phyloP scores from a whole-genome alignment of 2,113 vertebrate species.

The Corythornis cristatus region DNA sequence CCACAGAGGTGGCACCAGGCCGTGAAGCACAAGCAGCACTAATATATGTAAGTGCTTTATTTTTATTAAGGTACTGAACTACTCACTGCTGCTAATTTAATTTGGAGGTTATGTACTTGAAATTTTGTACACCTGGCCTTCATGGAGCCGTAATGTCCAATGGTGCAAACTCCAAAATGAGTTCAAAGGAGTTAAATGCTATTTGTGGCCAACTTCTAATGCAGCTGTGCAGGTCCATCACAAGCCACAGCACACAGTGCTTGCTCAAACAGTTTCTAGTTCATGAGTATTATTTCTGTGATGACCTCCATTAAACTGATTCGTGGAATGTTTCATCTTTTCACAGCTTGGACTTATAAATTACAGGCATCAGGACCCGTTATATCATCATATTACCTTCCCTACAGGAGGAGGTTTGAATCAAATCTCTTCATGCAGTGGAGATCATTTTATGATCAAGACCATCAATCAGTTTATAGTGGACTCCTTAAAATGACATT shows the following conservation, averaged over 20 bases:
- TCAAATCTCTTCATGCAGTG: slow-evolving; percentile 24
- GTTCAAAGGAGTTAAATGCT: not conserved
- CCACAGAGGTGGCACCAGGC: not conserved
- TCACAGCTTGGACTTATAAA: slow-evolving; percentile 31
- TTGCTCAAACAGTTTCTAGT: slow-evolving; percentile 14
- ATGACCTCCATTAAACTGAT: slow-evolving; percentile 35
- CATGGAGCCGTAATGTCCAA: not conserved
- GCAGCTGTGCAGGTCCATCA: not conserved
- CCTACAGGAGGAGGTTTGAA: slow-evolving; percentile 12
- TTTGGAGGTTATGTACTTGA: not conserved
- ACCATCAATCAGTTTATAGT: not conserved
- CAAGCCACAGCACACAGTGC: not conserved
- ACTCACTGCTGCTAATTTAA: not conserved
- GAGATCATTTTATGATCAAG: not conserved
- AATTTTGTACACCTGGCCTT: not conserved
- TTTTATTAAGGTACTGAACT: not conserved
- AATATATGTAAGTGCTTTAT: not conserved
- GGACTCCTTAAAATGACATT: not conserved
- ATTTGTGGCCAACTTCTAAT: not conserved
- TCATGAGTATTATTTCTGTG: slow-evolving; percentile 4
- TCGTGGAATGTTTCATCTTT: slow-evolving; percentile 47
- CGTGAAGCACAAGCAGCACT: not conserved
- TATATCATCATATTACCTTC: slow-evolving; percentile 14
- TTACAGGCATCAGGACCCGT: slow-evolving; percentile 7
- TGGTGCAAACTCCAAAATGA: not conserved